Evolutionary conservation across 1,140 invertebrate species (phyloP).

Genomic region (Lordiphosa stackelbergi): DNA sequence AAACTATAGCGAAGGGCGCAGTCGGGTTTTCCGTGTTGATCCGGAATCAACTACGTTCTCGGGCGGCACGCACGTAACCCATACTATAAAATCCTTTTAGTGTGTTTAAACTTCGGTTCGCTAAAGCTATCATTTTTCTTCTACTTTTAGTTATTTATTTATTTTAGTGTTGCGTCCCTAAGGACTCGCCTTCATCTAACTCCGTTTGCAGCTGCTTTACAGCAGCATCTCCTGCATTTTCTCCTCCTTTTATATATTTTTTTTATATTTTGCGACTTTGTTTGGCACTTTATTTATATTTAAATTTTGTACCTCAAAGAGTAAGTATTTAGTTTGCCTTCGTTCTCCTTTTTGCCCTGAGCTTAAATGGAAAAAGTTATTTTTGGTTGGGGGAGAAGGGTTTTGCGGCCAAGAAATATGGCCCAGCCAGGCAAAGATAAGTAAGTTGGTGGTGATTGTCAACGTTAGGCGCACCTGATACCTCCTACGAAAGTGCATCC

Average conservation of each 20-base stretch:
- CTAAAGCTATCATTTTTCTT: too few species aligned
- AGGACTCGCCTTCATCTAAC: conserved; percentile 11
- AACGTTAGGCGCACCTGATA: conserved; percentile 33
- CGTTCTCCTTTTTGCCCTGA: conserved; percentile 26
- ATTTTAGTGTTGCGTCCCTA: conserved; percentile 53
- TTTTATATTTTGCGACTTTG: conserved; percentile 53
- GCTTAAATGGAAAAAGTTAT: conserved; percentile 38
- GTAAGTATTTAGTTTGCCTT: conserved; percentile 64
- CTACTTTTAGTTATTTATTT: conserved; percentile 49
- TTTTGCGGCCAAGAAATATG: conserved; percentile 42
- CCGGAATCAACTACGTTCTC: too few species aligned
- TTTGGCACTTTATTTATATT: conserved; percentile 75
- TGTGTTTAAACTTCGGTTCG: too few species aligned
- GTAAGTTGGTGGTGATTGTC: conserved; percentile 43
- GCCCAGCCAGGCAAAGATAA: conserved; percentile 38
- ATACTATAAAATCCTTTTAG: too few species aligned
- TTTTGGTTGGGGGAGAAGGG: conserved; percentile 26
- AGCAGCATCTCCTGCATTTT: conserved; percentile 20
- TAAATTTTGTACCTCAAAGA: conserved; percentile 71
- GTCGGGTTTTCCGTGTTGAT: too few species aligned
- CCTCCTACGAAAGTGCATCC: conserved; percentile 3
- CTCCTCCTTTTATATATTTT: conserved; percentile 11
- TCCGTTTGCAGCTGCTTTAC: conserved; percentile 42
- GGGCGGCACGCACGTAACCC: too few species aligned
- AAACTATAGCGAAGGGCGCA: too few species aligned